Percentiles rank a stretch among this genome's conserved stretches.
Conservation (phyloP, 2,113 vertebrate genomes). For the Phalacrocorax aristotelis region DNA sequence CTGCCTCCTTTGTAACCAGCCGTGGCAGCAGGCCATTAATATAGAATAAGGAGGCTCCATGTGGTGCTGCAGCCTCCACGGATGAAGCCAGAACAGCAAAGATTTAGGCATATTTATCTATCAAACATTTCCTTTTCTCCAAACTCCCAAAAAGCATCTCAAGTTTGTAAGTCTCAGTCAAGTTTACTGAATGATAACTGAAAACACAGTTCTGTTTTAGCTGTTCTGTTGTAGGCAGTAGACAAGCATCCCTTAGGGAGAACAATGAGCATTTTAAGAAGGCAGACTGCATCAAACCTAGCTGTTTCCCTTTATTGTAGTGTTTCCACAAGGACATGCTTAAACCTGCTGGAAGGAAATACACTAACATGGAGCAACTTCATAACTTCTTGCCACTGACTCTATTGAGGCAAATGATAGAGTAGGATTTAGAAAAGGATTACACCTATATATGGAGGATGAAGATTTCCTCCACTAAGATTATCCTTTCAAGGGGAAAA, state of each 20-base stretch:
- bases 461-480: not conserved
- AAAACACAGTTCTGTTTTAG: not conserved
- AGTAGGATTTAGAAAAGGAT: not conserved
- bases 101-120: not conserved
- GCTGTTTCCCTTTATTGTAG: not conserved
- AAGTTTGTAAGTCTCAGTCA: not conserved
- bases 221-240: not conserved
- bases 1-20: not conserved
- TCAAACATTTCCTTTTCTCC: not conserved
- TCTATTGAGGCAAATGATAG: not conserved
- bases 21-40: not conserved
- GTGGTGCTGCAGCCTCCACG: not conserved
- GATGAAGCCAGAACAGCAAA: not conserved
- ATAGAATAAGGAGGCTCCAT: not conserved
- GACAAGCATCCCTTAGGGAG: not conserved
- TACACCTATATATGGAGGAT: not conserved
- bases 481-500: not conserved
- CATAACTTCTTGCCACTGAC: not conserved
- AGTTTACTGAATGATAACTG: not conserved
- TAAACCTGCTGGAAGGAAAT: not conserved
- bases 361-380: not conserved
- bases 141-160: not conserved
- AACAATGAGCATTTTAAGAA: not conserved
- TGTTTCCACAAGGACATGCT: not conserved
- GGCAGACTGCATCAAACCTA: not conserved